Evolutionary conservation across 2,888 invertebrate species (phyloP), one percentile per base, ranked within the genome.

Genomic region (Meliscaeva auricollis): DNA sequence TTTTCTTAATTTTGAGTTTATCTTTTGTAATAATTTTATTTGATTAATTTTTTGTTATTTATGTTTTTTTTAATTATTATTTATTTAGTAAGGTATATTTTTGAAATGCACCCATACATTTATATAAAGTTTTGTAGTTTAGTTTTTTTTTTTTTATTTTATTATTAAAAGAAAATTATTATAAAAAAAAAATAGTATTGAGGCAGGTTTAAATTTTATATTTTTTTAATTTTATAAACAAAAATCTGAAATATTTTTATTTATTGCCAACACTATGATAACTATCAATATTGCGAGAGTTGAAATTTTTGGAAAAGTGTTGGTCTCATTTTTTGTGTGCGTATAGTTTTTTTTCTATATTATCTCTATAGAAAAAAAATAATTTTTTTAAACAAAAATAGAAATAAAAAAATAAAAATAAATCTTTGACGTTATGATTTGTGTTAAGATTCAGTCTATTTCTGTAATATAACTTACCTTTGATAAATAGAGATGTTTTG

Each of bases 91-190:
- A 73, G 85, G 85, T 85, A 76, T 79, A 79, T 79, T 84, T 84
- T 81, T 85, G 73, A 81, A 81, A 85, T 85, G 81, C 85, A 81
- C 81, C 85, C 80, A 81, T 81, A 81, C 81, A 80, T 85, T 85
- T 84, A 77, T 85, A 85, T 80, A 85, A 80, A 69, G 7, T 54
- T 64, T 22, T 38, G 20, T 41, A 3, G 6, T 30, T 54, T 1
- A 6, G 52, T 52, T 58, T 48, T 48, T 26, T 7, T 22, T 60
- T 3, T 26, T 26, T 26, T 26, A 68, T 30, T 54, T 26, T 60
- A 41, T 66, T 64, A 9, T 9, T 11, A 72, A 66, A 56, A 4
- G 11, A 15, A 54, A 58, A 54, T 46, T 22, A n/a, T n/a, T n/a
- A n/a, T n/a, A 64, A 26, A 68, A 56, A 7, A 72, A 32, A 69